Conservation (phyloP, 2,113 vertebrate genomes). For the Bambusicola thoracicus region DNA sequence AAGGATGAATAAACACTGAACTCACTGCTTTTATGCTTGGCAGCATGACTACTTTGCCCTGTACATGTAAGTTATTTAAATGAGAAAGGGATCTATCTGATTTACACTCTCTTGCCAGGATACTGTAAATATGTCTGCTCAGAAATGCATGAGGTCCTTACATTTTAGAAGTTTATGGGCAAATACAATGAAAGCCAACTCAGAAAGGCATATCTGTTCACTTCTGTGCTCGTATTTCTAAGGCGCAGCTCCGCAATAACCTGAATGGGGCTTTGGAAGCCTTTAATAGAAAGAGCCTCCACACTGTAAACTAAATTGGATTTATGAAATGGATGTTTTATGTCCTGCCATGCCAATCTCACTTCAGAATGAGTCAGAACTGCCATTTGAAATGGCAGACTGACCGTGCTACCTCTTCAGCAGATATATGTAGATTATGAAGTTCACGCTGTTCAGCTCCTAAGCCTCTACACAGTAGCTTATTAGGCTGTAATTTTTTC, state of each 20-base stretch:
- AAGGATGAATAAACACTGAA: background rate
- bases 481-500: background rate
- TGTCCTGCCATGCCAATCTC: background rate
- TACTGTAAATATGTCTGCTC: background rate
- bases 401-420: background rate
- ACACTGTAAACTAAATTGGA: background rate
- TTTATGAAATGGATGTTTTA: background rate
- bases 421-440: rapidly evolving
- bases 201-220: background rate
- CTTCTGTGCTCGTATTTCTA: background rate
- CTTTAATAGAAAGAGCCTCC: background rate
- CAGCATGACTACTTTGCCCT: background rate
- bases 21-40: background rate
- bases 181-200: background rate
- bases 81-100: background rate
- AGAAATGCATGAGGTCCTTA: background rate
- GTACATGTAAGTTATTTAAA: background rate
- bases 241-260: background rate
- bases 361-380: background rate
- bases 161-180: background rate
- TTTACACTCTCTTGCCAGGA: background rate
- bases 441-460: background rate
- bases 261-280: background rate
- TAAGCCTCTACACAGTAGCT: background rate
- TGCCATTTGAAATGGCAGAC: background rate